Conservation (phyloP, 1,140 invertebrate species). For the Dendrolimus kikuchii region DNA sequence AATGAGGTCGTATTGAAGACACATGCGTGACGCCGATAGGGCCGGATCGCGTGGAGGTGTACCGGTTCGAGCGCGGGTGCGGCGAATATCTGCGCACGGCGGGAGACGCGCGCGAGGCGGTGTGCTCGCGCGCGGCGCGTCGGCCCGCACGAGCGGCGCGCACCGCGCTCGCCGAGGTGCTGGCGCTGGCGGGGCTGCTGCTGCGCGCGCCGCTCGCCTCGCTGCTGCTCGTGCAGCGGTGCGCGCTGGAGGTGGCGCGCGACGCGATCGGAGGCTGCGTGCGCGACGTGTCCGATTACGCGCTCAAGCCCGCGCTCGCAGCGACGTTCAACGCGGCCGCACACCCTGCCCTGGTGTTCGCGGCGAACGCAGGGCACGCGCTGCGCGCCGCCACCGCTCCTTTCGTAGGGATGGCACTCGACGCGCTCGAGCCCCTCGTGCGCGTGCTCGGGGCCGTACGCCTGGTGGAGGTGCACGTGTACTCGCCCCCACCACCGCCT, state of each 20-base stretch:
- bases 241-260: neutral
- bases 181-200: neutral
- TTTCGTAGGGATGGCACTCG: conserved; percentile 9
- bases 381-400: neutral
- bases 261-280: neutral
- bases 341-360: neutral
- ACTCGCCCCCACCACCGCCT: neutral
- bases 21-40: neutral
- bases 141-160: conserved; percentile 9
- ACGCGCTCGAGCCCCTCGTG: conserved; percentile 25
- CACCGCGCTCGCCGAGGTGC: conserved; percentile 2
- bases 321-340: conserved; percentile 1
- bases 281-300: conserved; percentile 2
- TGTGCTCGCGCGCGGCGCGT: conserved; percentile 6
- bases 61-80: conserved; percentile 1
- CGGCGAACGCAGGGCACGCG: neutral
- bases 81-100: neutral
- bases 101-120: neutral
- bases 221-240: neutral
- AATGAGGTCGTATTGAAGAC: neutral
- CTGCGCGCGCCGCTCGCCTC: neutral
- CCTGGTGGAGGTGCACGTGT: conserved; percentile 29
- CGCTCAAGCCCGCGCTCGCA: conserved; percentile 1
- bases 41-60: neutral
- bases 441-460: conserved; percentile 26